Percentiles rank a stretch among this genome's conserved stretches.
phyloP scores from a whole-genome alignment of 1,140 invertebrate species.

The Fopius arisanus region DNA sequence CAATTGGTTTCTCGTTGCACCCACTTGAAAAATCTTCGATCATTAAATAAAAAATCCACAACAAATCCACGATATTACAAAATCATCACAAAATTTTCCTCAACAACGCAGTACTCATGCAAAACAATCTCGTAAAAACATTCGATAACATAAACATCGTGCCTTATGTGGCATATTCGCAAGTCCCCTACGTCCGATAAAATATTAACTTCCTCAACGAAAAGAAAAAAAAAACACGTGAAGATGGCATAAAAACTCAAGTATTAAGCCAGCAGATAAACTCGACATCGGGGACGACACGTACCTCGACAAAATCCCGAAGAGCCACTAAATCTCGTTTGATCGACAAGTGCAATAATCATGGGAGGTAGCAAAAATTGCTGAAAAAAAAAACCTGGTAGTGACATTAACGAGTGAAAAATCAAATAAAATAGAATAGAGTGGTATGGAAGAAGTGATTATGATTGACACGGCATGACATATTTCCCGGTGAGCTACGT shows the following conservation, averaged over 20 bases:
- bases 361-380: neutral
- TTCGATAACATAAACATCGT: constrained; percentile 1
- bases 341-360: neutral
- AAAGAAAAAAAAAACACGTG: neutral
- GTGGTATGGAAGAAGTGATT: neutral
- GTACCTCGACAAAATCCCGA: neutral
- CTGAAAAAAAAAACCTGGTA: neutral
- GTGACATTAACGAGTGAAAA: neutral
- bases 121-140: neutral
- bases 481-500: neutral
- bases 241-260: neutral
- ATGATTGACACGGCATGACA: neutral
- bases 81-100: neutral
- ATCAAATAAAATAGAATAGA: neutral
- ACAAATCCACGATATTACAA: neutral
- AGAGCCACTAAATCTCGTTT: neutral
- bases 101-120: neutral
- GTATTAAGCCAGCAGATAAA: neutral
- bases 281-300: neutral
- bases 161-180: neutral
- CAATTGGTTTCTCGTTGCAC: neutral
- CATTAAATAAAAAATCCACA: neutral
- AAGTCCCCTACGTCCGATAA: neutral
- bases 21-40: neutral
- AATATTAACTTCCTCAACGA: neutral